Conservation (phyloP, 2,113 vertebrate species). For the Parotia lawesii region DNA sequence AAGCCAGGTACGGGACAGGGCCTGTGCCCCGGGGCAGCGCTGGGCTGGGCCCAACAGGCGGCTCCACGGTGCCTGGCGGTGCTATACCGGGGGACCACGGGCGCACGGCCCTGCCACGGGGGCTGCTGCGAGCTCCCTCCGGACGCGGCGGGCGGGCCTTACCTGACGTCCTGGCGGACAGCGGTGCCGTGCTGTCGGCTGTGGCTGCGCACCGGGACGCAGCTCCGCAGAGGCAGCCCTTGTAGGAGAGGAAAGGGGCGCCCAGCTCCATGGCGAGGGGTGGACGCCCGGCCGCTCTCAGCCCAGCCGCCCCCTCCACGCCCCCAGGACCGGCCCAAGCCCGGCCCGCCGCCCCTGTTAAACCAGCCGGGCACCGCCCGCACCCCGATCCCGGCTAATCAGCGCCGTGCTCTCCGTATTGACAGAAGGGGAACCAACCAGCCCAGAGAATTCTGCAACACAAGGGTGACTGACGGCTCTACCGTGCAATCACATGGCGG, state of each 20-base stretch:
- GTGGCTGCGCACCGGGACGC: background rate
- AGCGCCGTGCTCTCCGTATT: fast-evolving
- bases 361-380: background rate
- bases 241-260: background rate
- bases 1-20: background rate
- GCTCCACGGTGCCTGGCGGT: background rate
- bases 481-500: fast-evolving
- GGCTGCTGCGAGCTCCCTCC: background rate
- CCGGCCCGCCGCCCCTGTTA: background rate
- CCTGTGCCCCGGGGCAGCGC: background rate
- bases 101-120: background rate
- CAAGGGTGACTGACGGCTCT: fast-evolving
- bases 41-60: background rate
- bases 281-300: fast-evolving
- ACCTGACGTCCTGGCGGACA: background rate
- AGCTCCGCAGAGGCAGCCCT: background rate
- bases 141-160: background rate
- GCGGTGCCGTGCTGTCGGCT: background rate
- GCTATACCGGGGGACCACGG: background rate
- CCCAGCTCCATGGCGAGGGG: background rate
- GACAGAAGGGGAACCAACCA: fast-evolving
- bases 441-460: fast-evolving
- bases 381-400: fast-evolving
- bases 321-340: fast-evolving
- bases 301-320: background rate